phyloP scores from a whole-genome alignment of 2,797 vertebrate species.

The Pipistrellus kuhlii region DNA sequence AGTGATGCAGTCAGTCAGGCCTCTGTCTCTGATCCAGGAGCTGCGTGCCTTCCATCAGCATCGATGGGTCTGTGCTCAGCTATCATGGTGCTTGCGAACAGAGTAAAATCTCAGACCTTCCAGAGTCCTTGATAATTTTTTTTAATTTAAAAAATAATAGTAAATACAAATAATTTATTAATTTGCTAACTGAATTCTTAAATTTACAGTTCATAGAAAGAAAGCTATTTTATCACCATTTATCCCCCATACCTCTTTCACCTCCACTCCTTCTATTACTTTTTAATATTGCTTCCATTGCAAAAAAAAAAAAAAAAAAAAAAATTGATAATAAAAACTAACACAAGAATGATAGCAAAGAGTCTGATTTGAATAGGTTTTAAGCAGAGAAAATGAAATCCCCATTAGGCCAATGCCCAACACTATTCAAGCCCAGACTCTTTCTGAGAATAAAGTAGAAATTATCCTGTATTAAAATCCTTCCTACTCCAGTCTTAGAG shows the following conservation, averaged over 20 bases:
- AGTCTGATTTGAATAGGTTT: background rate
- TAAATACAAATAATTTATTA: background rate
- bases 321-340: background rate
- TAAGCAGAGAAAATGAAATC: background rate
- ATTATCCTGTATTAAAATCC: background rate
- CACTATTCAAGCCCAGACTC: background rate
- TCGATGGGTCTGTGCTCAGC: background rate
- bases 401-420: background rate
- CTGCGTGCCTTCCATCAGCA: background rate
- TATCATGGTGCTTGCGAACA: background rate
- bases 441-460: background rate
- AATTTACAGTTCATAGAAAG: background rate
- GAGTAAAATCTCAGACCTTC: background rate
- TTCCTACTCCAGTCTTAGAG: background rate
- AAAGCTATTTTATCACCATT: background rate
- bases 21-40: background rate
- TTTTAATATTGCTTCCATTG: background rate
- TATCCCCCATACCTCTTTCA: background rate
- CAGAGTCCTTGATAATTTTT: background rate
- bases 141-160: background rate
- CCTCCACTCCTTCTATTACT: background rate
- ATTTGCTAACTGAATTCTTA: background rate
- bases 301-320: constrained; percentile 43
- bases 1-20: background rate
- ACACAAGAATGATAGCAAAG: background rate